Evolutionary conservation across 2,113 vertebrate genomes (phyloP).

Genomic region (Gymnarchus niloticus): DNA sequence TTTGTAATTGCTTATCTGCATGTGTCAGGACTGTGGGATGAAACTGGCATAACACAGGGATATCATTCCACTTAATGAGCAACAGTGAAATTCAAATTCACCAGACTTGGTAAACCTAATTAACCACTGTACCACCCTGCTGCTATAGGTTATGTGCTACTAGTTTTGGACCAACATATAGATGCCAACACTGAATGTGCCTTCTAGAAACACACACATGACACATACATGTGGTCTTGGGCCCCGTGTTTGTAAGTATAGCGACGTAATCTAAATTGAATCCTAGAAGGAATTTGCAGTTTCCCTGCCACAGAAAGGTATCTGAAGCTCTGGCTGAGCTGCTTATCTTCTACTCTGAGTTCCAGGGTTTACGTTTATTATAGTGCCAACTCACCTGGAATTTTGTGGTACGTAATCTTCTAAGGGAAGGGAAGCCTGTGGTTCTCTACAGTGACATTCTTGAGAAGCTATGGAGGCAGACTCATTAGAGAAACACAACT

Average conservation of each 20-base stretch:
- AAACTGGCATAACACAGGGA: too few relatives aligned
- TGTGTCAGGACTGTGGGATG: too few relatives aligned
- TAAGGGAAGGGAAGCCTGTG: background rate
- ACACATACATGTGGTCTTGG: background rate
- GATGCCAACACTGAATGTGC: too few relatives aligned
- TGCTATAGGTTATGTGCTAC: too few relatives aligned
- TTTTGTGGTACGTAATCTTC: background rate
- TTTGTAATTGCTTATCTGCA: too few relatives aligned
- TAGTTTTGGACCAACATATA: too few relatives aligned
- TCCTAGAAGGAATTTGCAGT: background rate
- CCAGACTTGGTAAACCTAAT: too few relatives aligned
- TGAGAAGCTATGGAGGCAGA: background rate
- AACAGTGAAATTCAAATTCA: too few relatives aligned
- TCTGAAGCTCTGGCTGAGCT: background rate
- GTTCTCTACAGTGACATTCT: background rate
- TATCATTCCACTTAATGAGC: too few relatives aligned
- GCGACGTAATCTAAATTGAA: background rate
- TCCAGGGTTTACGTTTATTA: background rate
- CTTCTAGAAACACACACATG: background rate
- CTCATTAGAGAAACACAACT: background rate
- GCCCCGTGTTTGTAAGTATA: background rate
- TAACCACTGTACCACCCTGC: too few relatives aligned
- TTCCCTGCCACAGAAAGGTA: background rate
- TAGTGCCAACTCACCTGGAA: background rate
- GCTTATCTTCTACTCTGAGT: background rate